Evolutionary conservation across 2,113 vertebrate genomes (phyloP), one percentile per base, ranked within the genome.

Genomic region (Neolamprologus caudopunctatus): DNA sequence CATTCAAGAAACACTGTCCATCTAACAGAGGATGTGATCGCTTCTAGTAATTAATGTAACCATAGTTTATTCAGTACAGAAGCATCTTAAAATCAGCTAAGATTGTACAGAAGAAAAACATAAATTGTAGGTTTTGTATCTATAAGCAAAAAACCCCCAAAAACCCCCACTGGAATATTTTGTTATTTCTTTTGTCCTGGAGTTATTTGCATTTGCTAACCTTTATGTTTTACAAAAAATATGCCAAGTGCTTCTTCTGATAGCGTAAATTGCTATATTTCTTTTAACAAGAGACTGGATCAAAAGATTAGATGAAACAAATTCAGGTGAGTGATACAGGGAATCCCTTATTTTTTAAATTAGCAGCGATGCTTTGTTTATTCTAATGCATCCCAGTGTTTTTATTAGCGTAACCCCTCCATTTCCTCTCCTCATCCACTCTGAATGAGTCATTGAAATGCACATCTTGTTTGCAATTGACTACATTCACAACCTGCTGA

Each of bases 361-460:
- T 31, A 92, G 85, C 68, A 85, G 35, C 7, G 21, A 79, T 24
- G 68, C 78, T 89, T 85, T 84, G 42, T 93, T 90, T 92, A 81
- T 88, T 89, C 89, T 88, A 83, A 86, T 37, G 50, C 78, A 85
- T 82, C 75, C 35, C 83, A 85, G 55, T 89, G 83, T 89, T 95
- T 96, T 94, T 93, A 94, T 95, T 93, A 91, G 91, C 87, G 80
- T 86, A 92, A 91, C 87, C 86, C 90, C 26, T 89, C 89, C 88
- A 89, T 86, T 94, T 93, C 88, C 95, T 91, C 73, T 93, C 87
- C 73, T 33, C 83, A 84, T 93, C 88, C 78, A 86, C 78, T 17
- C 91, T 94, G 90, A 95, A 96, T 94, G 94, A 93, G 84, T 96
- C 94, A 96, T 96, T 97, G 93, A 96, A 94, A 96, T 96, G 95